Conservation (phyloP, 2,888 invertebrate species). For the Caenorhabditis becei region DNA sequence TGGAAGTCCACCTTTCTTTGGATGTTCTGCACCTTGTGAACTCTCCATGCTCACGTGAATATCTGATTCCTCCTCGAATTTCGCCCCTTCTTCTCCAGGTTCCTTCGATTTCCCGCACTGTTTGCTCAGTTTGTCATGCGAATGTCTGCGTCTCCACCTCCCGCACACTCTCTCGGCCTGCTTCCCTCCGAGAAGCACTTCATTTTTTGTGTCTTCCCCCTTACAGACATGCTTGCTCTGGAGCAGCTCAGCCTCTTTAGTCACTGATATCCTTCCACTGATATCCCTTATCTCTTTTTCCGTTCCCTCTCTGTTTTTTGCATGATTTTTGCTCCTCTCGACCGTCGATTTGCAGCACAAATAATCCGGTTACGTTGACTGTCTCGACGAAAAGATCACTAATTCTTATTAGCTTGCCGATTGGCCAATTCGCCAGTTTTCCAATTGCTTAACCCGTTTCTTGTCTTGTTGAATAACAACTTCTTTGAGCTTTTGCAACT, state of each 20-base stretch:
- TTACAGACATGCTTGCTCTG: constrained; percentile 20
- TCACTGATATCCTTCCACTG: constrained; percentile 31
- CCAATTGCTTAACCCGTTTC: no score
- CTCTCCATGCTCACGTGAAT: background rate
- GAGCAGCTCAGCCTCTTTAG: constrained; percentile 25
- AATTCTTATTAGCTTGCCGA: no score
- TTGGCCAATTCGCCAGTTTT: no score
- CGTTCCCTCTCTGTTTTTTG: background rate
- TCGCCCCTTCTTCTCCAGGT: background rate
- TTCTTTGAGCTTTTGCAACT: no score
- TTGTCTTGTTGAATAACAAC: no score
- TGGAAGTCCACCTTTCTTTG: no score
- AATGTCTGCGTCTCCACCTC: constrained; percentile 24
- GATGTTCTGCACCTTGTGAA: no score
- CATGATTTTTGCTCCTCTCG: background rate
- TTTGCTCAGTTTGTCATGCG: constrained; percentile 52
- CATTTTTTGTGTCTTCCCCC: constrained; percentile 31
- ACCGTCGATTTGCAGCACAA: background rate
- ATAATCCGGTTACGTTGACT: background rate
- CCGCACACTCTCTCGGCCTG: constrained; percentile 24
- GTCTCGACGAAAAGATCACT: no score
- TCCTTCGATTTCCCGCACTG: constrained; percentile 36
- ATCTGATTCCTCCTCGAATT: background rate
- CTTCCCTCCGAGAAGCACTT: constrained; percentile 32
- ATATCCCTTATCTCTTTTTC: background rate